Conservation (phyloP, 2,888 invertebrate genomes). For the Helobdella robusta region DNA sequence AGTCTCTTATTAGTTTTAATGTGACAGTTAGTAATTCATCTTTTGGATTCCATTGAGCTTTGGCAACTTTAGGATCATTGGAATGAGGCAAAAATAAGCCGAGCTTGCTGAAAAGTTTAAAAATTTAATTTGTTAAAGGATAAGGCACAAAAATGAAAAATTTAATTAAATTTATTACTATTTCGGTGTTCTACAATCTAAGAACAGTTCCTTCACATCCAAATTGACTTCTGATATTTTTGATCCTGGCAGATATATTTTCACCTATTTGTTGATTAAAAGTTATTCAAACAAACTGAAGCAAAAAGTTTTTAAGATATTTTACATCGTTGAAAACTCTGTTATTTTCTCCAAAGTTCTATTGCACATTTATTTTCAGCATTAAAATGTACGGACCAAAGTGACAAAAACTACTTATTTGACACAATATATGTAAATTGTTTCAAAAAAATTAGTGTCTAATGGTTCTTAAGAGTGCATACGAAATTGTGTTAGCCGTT, state of each 20-base stretch:
- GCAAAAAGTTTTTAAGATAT: too few species aligned
- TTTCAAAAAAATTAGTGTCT: too few species aligned
- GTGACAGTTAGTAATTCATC: constrained; percentile 62
- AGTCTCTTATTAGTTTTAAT: constrained; percentile 66
- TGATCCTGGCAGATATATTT: constrained; percentile 66
- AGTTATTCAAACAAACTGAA: too few species aligned
- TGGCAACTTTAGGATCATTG: constrained; percentile 69
- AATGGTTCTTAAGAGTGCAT: too few species aligned
- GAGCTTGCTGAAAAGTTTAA: constrained; percentile 52
- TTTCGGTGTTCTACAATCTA: constrained; percentile 52
- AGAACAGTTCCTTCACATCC: constrained; percentile 55
- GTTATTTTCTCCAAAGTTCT: too few species aligned
- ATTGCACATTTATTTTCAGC: too few species aligned
- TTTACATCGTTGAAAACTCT: too few species aligned
- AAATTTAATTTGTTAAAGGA: constrained; percentile 5
- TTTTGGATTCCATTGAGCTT: constrained; percentile 67
- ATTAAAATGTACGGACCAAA: too few species aligned
- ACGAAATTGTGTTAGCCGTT: too few species aligned
- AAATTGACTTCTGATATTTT: constrained; percentile 66
- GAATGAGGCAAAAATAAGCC: constrained; percentile 69
- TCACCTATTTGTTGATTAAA: too few species aligned
- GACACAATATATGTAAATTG: too few species aligned
- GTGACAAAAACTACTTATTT: too few species aligned
- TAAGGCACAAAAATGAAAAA: not conserved
- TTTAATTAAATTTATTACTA: constrained; percentile 41